Conservation (phyloP, 2,888 invertebrate species). For the Philaethria dido region DNA sequence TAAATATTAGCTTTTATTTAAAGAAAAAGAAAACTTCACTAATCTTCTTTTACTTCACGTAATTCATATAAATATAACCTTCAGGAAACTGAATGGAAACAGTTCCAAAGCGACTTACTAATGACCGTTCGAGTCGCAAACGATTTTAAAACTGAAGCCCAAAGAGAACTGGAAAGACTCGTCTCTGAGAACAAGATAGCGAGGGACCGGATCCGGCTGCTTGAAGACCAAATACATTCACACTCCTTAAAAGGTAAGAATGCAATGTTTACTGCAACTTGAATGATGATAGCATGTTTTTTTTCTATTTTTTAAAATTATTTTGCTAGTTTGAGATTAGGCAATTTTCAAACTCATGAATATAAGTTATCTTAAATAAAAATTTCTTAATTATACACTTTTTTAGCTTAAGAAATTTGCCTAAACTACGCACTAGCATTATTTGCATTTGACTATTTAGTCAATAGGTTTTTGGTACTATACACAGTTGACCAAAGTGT, state of each 20-base stretch:
- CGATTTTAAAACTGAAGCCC: slow-evolving; percentile 97
- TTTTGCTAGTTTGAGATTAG: slow-evolving; percentile 21
- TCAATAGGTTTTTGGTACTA: slow-evolving; percentile 12
- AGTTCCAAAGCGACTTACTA: slow-evolving; percentile 95
- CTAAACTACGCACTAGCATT: neutral
- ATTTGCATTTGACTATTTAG: slow-evolving; percentile 2
- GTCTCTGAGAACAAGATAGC: slow-evolving; percentile 92
- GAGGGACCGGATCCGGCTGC: slow-evolving; percentile 88
- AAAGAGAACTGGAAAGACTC: slow-evolving; percentile 91
- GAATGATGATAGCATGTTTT: slow-evolving; percentile 14
- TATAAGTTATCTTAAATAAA: neutral
- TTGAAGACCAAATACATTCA: slow-evolving; percentile 92
- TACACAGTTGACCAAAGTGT: slow-evolving; percentile 18
- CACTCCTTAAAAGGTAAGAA: slow-evolving; percentile 89
- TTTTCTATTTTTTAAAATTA: neutral
- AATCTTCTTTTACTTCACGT: no score
- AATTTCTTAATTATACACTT: neutral
- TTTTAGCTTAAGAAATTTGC: neutral
- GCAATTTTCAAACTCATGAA: neutral
- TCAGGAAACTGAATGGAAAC: slow-evolving; percentile 94
- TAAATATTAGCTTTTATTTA: no score
- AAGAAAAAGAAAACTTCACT: no score
- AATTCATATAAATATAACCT: neutral
- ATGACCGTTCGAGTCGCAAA: slow-evolving; percentile 98
- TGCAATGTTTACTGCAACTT: neutral